A percentile compares a stretch with the other conserved stretches of the same genome.
These are phyloP conservation scores for Gymnothorax reevesii DNA, from an alignment of 2,797 vertebrate species.

Conservation along the genomic window DNA sequence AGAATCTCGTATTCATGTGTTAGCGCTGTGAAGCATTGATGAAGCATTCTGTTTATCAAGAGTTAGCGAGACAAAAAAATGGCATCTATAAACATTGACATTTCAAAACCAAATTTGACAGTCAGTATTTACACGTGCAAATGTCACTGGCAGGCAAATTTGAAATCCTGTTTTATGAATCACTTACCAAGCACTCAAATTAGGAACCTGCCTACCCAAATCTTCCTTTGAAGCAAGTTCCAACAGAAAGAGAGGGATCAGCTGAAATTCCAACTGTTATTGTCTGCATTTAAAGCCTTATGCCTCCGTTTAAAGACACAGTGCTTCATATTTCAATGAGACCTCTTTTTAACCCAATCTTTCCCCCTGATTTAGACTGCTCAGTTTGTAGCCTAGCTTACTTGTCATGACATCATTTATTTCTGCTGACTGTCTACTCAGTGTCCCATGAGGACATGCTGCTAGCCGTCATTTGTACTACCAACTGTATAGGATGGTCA, in stretches of 20 bases:
- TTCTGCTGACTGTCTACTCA: neutral
- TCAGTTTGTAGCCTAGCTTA: neutral
- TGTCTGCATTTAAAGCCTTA: slow-evolving; percentile 11
- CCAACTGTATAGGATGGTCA: neutral
- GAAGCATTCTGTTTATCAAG: neutral
- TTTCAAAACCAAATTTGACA: slow-evolving; percentile 10
- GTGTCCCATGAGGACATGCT: neutral
- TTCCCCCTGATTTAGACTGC: neutral
- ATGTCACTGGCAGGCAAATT: slow-evolving; percentile 22
- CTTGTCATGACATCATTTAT: neutral
- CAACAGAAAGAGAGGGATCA: slow-evolving; percentile 11
- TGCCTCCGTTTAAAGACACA: slow-evolving; percentile 22
- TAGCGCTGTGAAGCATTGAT: neutral
- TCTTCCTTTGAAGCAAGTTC: slow-evolving; percentile 24
- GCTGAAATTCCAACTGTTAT: slow-evolving; percentile 18
- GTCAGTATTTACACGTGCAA: slow-evolving; percentile 2
- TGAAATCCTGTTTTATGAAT: slow-evolving; percentile 25
- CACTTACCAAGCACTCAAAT: slow-evolving; percentile 19
- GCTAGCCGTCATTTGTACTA: neutral
- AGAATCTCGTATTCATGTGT: neutral
- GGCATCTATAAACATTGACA: neutral
- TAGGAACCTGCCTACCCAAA: slow-evolving; percentile 15
- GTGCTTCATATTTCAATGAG: neutral
- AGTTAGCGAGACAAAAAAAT: neutral
- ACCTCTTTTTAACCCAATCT: neutral